Evolutionary conservation across 2,888 invertebrate species (phyloP), one percentile per base, ranked within the genome.

Genomic region (Synanthedon vespiformis): DNA sequence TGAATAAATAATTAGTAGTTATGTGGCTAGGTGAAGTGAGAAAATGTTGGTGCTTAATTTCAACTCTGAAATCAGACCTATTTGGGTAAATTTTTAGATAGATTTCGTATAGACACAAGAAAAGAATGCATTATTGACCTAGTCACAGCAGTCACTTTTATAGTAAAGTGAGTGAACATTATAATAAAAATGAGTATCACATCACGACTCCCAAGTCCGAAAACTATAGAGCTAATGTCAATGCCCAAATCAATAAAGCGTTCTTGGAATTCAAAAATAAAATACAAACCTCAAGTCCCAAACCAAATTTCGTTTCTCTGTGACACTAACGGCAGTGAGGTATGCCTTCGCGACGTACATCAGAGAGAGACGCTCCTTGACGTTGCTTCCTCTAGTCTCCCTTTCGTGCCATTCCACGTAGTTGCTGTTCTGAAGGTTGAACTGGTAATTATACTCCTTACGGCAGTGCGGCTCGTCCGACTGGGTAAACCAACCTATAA

Each of bases 331-430:
- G 50, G 95, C 94, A 52, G 93, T 92, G 60, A 93, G 85, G 73
- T 94, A 96, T 4, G 95, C 92, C 69, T 91, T 90, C 52, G 92
- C 92, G 54, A 94, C 90, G 72, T 95, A 96, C 59, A 97, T 90
- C 51, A 96, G 86, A 40, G 93, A 94, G 60, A 90, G 86, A 70
- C 93, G 89, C 63, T 88, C 89, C 63, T 91, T 91, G 61, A 91
- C 89, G 63, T 89, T 88, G 40, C 88, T 89, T 4, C 89, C 90
- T 54, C 92, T 88, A 55, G 92, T 94, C 72, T 94, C 94, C 54
- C 91, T 89, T 69, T 95, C 94, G 64, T 92, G 91, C 97, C 97
- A 97, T 72, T 94, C 92, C 55, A 97, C 91, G 69, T 95, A 96
- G 74, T 92, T 91, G 55, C 77, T 81, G 78, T 93, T 93, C 61